Evolutionary conservation across 1,140 invertebrate genomes (phyloP), one percentile per base, ranked within the genome.

Genomic region (Bombus picipes): DNA sequence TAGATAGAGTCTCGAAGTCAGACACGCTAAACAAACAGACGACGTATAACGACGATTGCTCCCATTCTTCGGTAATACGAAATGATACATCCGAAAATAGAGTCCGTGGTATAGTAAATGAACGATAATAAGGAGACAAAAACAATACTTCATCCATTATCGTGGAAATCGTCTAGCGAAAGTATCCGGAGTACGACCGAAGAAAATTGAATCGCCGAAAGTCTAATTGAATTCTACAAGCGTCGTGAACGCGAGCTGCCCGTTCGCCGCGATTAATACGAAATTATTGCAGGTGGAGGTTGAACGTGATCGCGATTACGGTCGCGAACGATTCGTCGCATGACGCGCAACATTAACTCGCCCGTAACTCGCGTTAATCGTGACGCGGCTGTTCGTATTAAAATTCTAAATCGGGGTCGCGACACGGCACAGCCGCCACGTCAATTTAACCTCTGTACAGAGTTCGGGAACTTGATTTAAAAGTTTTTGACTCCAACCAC

Each of bases 391-490:
- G 37, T 18, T 28, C 53, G 68, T 79, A 79, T 84, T 84, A 80
- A 85, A 85, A 80, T 80, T 73, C 39, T 34, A 65, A 65, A 85
- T 80, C 68, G 15, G n/a, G 3, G 3, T 13, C 32, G 47, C 47
- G 28, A 25, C 37, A 10, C 6, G 28, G 32, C 65, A 9, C 66
- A 9, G 12, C 32, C 79, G 53, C 32, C 22, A 13, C 57, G 34
- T 73, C 84, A 81, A 81, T 85, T 85, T 85, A 81, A 81, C 79
- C 78, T 13, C n/a, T 10, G 62, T 59, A 6, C 37, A 2, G n/a
- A 68, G 28, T 66, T 81, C 13, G 28, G 22, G n/a, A 86, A 86
- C 84, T 81, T 86, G 80, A 86, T 86, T 86, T 74, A 68, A 81
- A 86, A 86, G 41, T 86, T 81, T 34, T 1, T 37, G 59, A 81